Evolutionary conservation across 2,113 vertebrate genomes (phyloP).

Genomic region (Electrona antarctica): DNA sequence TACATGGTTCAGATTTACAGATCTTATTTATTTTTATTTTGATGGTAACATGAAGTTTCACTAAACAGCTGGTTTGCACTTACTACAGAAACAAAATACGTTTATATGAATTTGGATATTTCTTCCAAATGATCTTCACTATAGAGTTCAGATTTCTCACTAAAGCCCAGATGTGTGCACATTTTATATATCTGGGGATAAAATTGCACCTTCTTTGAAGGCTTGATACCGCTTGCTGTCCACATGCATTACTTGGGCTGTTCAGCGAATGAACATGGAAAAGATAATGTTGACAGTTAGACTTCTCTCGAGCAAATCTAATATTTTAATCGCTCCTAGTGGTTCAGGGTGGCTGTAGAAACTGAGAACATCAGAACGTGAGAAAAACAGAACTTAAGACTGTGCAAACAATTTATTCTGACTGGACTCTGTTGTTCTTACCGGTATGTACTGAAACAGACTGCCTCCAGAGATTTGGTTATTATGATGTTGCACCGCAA

Average conservation of each 20-base stretch:
- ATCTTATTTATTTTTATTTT: conserved; percentile 25
- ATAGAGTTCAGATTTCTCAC: conserved; percentile 28
- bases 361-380: conserved; percentile 23
- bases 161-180: conserved; percentile 4
- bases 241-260: conserved; percentile 25
- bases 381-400: conserved; percentile 18
- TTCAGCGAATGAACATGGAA: conserved; percentile 37
- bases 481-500: no score
- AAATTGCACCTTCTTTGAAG: conserved; percentile 18
- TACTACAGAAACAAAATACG: conserved; percentile 22
- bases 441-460: neutral
- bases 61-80: neutral
- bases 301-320: conserved; percentile 21
- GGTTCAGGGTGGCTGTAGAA: conserved; percentile 32
- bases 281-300: conserved; percentile 31
- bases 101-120: conserved; percentile 39
- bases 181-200: neutral
- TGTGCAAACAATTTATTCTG: conserved; percentile 1
- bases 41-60: conserved; percentile 20
- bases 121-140: conserved; percentile 31
- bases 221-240: conserved; percentile 9
- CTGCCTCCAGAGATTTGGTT: no score
- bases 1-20: conserved; percentile 32
- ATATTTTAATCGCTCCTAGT: conserved; percentile 47
- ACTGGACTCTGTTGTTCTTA: conserved; percentile 14